Base-by-base conservation (phyloP, 2,113 vertebrate genomes). In the Myrmophylax atrothorax region DNA sequence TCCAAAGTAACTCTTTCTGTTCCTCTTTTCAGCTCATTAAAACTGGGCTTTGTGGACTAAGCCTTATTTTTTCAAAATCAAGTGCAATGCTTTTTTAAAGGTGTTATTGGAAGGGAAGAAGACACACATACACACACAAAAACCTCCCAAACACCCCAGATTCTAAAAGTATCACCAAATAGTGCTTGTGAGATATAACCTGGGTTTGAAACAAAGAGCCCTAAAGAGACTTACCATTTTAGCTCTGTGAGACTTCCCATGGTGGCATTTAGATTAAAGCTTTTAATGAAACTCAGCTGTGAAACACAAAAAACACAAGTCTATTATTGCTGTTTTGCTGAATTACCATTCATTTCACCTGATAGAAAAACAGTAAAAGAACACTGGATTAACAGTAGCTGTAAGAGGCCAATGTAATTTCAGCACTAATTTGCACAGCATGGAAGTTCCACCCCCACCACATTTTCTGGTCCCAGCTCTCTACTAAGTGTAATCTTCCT, bases 341-440 rank as follows among this genome's bases (percentile, higher is more conserved):
- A 88, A 81, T 81, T 82, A n/a, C 66, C 33, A 47, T 72, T 75
- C 9, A 85, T 64, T 79, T 90, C 33, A 82, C 18, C 52, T 87
- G 35, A 83, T 12, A 76, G 47, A 56, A 90, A 86, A 82, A 1
- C 35, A 85, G 29, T 10, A 31, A 84, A 84, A 87, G 29, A 78
- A 81, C 35, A 46, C 7, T 55, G 33, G 29, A 79, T 70, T 78
- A 94, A 64, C 47, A 67, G 60, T 16, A 90, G 56, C 35, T 87
- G 0, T 55, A 78, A 76, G 58, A 92, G 10, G 35, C 23, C 0
- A 0, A 50, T 42, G 67, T 35, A 76, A 90, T 68, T 93, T 90
- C 64, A 74, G 35, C 31, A 76, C 20, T 90, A 92, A 90, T 93
- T 93, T 87, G 29, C 82, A 47, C 82, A 92, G 66, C 74, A 49